Base-by-base conservation (phyloP, 2,113 vertebrate species). In the Gallinago media region DNA sequence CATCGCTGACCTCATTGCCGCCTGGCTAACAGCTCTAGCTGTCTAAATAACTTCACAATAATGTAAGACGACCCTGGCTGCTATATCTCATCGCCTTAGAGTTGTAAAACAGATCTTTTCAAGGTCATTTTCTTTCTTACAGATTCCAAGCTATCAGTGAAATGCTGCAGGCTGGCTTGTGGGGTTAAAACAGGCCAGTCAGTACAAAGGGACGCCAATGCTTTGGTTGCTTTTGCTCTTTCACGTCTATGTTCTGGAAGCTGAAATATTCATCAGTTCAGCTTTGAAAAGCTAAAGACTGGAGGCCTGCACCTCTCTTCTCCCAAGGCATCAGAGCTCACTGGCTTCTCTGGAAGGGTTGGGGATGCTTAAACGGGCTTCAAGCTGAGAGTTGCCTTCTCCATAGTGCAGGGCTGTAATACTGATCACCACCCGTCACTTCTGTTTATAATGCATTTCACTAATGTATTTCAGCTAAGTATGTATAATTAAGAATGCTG, bases 41-140 rank as follows among this genome's bases (percentile, higher is more conserved):
- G 47, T 71, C 85, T 80, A 85, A 81, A 73, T 90, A 85, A 71
- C 50, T 92, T 77, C 36, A 55, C 55, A 32, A 52, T 74, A 85
- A 40, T 44, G 85, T 90, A 83, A 96, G 50, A 62, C 55, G 47
- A 83, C 77, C 22, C 72, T 86, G 63, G 42, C 88, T 94, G 67
- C 56, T 86, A 4, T 40, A 55, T 47, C 82, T 92, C 65, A n/a
- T 55, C 12, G 4, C 11, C 52, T 93, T 77, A 36, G 54, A 76
- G 47, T 14, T 82, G 36, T 78, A 86, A 91, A 94, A 25, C 61
- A 83, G 47, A 80, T 59, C 47, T 88, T 90, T 85, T 70, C 66
- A 50, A 55, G 68, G 55, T 59, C 58, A 13, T 85, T 66, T 89
- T 54, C 21, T 62, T 81, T 66, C 68, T 90, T 78, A 34, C 19